phyloP scores from a whole-genome alignment of 2,888 invertebrate species.

The Tachina grossa region DNA sequence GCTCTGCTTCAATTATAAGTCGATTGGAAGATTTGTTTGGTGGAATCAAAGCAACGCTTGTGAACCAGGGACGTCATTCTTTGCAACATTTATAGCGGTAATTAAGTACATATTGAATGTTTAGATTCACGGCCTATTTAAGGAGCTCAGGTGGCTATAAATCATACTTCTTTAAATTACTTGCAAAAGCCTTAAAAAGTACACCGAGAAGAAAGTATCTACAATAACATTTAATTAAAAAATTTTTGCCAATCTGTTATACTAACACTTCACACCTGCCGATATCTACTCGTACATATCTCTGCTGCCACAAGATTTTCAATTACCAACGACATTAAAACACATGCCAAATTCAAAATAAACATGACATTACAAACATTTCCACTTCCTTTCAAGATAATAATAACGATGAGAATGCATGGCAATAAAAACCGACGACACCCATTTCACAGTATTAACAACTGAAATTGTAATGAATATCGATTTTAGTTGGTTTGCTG shows the following conservation, averaged over 20 bases:
- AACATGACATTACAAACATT: constrained; percentile 3
- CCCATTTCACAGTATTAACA: constrained; percentile 56
- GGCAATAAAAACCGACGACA: constrained; percentile 58
- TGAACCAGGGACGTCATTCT: too few species aligned
- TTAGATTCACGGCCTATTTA: too few species aligned
- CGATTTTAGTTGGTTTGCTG: constrained; percentile 49
- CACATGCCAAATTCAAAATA: constrained; percentile 58
- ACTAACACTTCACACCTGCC: background rate
- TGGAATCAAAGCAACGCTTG: too few species aligned
- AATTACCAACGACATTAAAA: constrained; percentile 46
- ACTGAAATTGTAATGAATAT: constrained; percentile 56
- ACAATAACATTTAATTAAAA: constrained; percentile 20
- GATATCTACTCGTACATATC: background rate
- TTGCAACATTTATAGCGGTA: too few species aligned
- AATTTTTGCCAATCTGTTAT: constrained; percentile 6
- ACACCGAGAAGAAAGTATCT: background rate
- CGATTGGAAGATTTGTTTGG: too few species aligned
- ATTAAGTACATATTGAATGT: too few species aligned
- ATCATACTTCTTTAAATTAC: too few species aligned
- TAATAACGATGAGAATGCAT: constrained; percentile 41
- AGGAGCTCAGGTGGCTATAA: too few species aligned
- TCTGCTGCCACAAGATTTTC: constrained; percentile 26
- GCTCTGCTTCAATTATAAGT: too few species aligned
- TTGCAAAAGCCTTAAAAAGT: too few species aligned
- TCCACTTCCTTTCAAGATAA: constrained; percentile 31